phyloP scores from a whole-genome alignment of 2,113 vertebrate species.

The Takifugu bimaculatus region DNA sequence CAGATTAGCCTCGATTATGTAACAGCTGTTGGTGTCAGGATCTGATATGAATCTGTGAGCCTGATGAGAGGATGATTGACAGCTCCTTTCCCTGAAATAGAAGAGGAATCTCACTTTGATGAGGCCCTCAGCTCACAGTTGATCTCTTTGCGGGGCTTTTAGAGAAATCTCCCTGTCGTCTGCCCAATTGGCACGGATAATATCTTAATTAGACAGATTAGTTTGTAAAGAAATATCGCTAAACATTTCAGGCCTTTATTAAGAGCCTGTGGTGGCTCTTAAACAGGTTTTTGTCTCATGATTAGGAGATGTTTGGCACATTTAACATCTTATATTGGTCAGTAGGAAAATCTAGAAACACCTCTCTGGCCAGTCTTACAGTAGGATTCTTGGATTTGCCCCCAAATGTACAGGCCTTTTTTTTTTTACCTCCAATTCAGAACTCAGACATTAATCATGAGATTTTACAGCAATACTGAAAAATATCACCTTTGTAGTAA shows the following conservation, averaged over 20 bases:
- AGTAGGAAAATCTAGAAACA: no score
- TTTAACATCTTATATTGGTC: background rate
- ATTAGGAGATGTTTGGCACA: slow-evolving; percentile 19
- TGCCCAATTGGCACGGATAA: slow-evolving; percentile 42
- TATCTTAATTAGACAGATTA: slow-evolving; percentile 57
- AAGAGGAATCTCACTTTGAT: slow-evolving; percentile 54
- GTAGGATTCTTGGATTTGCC: background rate
- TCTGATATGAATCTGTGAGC: slow-evolving; percentile 44
- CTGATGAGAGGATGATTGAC: slow-evolving; percentile 60
- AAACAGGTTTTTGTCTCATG: slow-evolving; percentile 9
- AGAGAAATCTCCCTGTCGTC: slow-evolving; percentile 37
- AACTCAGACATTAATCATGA: no score
- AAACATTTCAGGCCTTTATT: slow-evolving; percentile 43
- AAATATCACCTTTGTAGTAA: no score
- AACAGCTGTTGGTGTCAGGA: slow-evolving; percentile 57
- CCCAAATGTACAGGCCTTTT: no score
- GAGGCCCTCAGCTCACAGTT: slow-evolving; percentile 33
- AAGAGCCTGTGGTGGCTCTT: slow-evolving; percentile 26
- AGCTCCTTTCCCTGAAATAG: slow-evolving; percentile 57
- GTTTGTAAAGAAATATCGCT: slow-evolving; percentile 34
- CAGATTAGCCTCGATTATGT: slow-evolving; percentile 58
- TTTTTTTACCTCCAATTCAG: no score
- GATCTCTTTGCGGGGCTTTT: slow-evolving; percentile 24
- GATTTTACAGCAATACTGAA: no score
- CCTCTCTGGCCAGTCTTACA: background rate